phyloP scores from a whole-genome alignment of 2,797 vertebrate species.

The Orestias chungarensis region DNA sequence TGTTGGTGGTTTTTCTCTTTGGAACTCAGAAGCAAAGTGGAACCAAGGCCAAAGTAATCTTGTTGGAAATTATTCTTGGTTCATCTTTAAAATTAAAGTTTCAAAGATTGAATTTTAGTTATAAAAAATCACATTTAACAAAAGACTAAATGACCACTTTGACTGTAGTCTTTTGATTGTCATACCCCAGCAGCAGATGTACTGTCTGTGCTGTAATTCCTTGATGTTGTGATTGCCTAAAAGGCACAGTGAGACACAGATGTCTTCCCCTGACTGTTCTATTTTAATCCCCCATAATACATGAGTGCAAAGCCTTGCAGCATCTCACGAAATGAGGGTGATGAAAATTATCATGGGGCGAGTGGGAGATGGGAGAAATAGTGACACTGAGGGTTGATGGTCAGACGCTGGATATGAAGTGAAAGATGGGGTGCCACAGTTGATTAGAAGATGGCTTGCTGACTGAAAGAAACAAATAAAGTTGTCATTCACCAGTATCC shows the following conservation, averaged over 20 bases:
- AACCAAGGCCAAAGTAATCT: too few species aligned
- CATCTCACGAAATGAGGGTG: constrained; percentile 46
- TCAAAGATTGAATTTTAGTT: background rate
- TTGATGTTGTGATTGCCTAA: constrained; percentile 23
- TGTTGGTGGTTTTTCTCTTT: too few species aligned
- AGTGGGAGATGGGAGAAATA: constrained; percentile 25
- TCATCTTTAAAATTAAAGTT: background rate
- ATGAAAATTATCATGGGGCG: constrained; percentile 29
- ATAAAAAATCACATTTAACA: background rate
- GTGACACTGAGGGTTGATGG: constrained; percentile 58
- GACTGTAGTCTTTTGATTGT: background rate
- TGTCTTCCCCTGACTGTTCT: constrained; percentile 50
- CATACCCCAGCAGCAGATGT: constrained; percentile 6
- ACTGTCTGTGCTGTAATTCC: constrained; percentile 41
- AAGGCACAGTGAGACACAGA: constrained; percentile 52
- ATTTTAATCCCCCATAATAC: constrained; percentile 52
- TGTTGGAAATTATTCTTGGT: too few species aligned
- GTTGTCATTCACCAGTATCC: constrained; percentile 66
- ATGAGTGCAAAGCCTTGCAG: constrained; percentile 47
- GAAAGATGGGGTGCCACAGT: constrained; percentile 70
- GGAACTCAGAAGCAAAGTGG: too few species aligned
- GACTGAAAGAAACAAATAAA: constrained; percentile 70
- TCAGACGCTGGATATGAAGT: constrained; percentile 58
- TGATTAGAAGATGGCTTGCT: constrained; percentile 70
- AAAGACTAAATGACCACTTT: background rate